Evolutionary conservation across 2,888 invertebrate genomes (phyloP).

Genomic region (Ceraclea dissimilis): DNA sequence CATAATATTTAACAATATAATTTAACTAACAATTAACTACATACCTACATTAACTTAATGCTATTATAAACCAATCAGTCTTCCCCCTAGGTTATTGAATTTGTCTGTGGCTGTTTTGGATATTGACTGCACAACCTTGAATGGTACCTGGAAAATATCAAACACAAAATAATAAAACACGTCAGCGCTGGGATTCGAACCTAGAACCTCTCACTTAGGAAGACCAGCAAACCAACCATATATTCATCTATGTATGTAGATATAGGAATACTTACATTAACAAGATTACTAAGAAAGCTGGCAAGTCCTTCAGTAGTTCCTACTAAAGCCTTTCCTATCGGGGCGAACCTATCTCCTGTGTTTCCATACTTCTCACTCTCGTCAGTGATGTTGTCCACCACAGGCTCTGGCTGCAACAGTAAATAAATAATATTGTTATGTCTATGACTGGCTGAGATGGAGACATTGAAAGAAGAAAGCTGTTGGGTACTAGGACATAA

Average conservation of each 20-base stretch:
- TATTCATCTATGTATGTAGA: no score
- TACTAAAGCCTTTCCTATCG: slow-evolving; percentile 56
- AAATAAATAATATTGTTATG: neutral
- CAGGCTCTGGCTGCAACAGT: slow-evolving; percentile 52
- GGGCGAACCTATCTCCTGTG: slow-evolving; percentile 58
- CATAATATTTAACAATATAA: no score
- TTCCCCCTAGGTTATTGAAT: slow-evolving; percentile 50
- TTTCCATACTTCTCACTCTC: slow-evolving; percentile 79
- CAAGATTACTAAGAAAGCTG: slow-evolving; percentile 53
- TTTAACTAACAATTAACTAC: no score
- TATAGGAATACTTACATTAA: slow-evolving; percentile 53
- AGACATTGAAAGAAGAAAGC: no score
- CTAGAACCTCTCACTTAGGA: no score
- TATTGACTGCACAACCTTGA: slow-evolving; percentile 42
- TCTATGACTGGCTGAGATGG: neutral
- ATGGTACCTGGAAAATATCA: slow-evolving; percentile 43
- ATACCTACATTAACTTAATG: neutral
- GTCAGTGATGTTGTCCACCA: slow-evolving; percentile 60
- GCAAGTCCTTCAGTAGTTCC: slow-evolving; percentile 61
- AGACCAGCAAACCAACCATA: no score
- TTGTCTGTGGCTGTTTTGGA: slow-evolving; percentile 47
- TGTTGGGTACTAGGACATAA: no score
- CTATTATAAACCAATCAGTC: slow-evolving; percentile 38
- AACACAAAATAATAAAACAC: no score
- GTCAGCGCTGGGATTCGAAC: no score